Evolutionary conservation across 1,140 invertebrate species (phyloP).

Genomic region (Sitobion miscanthi): DNA sequence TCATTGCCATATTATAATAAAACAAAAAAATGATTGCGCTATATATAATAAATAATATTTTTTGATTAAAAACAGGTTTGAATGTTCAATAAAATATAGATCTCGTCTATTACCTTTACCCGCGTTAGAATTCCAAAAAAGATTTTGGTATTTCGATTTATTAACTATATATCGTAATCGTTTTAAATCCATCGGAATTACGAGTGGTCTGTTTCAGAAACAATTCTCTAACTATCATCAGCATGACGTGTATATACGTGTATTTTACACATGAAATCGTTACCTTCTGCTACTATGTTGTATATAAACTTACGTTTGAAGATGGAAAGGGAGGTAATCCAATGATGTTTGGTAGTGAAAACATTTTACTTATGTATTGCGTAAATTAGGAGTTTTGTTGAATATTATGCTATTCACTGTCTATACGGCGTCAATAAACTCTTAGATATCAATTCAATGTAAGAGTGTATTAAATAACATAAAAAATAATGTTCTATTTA

Average conservation of each 20-base stretch:
- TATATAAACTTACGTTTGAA: not conserved
- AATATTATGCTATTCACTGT: not conserved
- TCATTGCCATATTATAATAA: slow-evolving; percentile 10
- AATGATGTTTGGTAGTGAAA: not conserved
- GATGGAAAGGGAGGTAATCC: not conserved
- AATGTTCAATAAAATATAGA: slow-evolving; percentile 27
- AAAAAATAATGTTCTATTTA: too few relatives aligned
- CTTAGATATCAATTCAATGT: not conserved
- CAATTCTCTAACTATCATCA: not conserved
- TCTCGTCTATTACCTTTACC: not conserved
- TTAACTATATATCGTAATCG: not conserved
- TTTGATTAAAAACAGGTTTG: slow-evolving; percentile 51
- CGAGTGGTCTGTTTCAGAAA: not conserved
- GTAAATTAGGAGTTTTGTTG: not conserved
- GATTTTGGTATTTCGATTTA: slow-evolving; percentile 2
- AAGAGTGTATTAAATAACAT: too few relatives aligned
- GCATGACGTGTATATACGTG: not conserved
- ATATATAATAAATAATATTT: slow-evolving; percentile 39
- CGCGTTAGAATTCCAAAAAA: not conserved
- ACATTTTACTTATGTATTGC: not conserved
- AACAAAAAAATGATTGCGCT: not conserved
- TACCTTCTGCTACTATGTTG: not conserved
- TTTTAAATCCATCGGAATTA: not conserved
- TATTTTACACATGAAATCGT: not conserved
- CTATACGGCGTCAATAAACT: not conserved